Conservation (phyloP, 2,888 invertebrate genomes). For the Agrotis exclamationis region DNA sequence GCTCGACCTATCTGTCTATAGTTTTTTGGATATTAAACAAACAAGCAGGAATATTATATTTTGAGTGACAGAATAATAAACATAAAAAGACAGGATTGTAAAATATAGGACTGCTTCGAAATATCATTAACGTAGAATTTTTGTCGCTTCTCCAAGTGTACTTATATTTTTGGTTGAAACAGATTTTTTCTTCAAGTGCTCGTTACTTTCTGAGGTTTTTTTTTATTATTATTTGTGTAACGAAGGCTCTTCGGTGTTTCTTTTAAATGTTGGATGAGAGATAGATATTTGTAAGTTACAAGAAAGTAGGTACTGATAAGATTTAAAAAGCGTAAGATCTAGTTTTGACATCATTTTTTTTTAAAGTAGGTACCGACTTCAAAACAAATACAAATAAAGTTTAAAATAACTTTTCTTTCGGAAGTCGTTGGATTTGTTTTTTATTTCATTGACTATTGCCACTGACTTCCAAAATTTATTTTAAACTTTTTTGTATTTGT, state of each 20-base stretch:
- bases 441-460: too few relatives aligned
- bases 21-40: too few relatives aligned
- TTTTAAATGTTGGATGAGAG: neutral
- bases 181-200: conserved; percentile 33
- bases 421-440: too few relatives aligned
- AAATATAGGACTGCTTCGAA: conserved; percentile 17
- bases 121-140: conserved; percentile 41
- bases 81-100: neutral
- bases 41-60: too few relatives aligned
- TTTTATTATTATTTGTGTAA: conserved; percentile 11
- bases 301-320: neutral
- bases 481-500: too few relatives aligned
- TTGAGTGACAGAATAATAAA: too few relatives aligned
- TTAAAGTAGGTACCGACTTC: too few relatives aligned
- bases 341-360: too few relatives aligned
- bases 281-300: neutral
- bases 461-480: too few relatives aligned
- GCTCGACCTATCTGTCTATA: too few relatives aligned
- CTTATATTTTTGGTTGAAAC: conserved; percentile 27
- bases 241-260: conserved; percentile 7
- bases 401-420: too few relatives aligned
- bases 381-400: too few relatives aligned
- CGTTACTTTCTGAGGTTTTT: conserved; percentile 34
- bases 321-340: neutral
- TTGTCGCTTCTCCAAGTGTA: conserved; percentile 8